Evolutionary conservation across 2,113 vertebrate species (phyloP).

Genomic region (Grallaria varia): DNA sequence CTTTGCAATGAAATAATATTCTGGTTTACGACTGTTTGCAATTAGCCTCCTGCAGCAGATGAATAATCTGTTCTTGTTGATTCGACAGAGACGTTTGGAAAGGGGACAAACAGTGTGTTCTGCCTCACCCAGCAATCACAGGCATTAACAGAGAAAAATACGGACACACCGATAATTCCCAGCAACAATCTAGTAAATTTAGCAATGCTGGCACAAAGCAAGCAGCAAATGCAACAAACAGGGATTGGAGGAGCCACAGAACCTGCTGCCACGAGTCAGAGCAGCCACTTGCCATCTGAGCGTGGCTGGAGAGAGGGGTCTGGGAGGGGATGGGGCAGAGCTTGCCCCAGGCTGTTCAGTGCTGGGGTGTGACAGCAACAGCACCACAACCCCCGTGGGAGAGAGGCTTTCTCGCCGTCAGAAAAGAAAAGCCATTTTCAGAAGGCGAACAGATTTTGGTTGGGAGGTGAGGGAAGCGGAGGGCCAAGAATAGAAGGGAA

Average conservation of each 20-base stretch:
- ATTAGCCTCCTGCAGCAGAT: constrained; percentile 44
- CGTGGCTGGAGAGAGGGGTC: not conserved
- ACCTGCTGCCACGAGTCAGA: not conserved
- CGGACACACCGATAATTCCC: not conserved
- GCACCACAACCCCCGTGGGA: not conserved
- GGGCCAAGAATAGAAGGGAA: constrained; percentile 66
- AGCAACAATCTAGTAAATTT: not conserved
- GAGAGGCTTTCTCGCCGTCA: constrained; percentile 31
- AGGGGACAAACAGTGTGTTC: not conserved
- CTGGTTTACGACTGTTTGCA: constrained; percentile 21
- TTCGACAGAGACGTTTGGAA: constrained; percentile 30
- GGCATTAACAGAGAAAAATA: not conserved
- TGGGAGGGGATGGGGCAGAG: not conserved
- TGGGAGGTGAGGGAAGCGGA: constrained; percentile 67
- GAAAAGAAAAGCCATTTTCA: constrained; percentile 53
- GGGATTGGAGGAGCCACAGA: not conserved
- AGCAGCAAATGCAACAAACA: not conserved
- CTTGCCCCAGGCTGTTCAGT: not conserved
- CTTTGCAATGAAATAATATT: not conserved
- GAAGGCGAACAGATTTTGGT: constrained; percentile 66
- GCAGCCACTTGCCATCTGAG: too few species aligned
- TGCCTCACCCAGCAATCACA: not conserved
- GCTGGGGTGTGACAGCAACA: not conserved
- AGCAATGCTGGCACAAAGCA: not conserved
- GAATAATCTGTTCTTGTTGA: constrained; percentile 49